Conservation (phyloP, 2,797 vertebrate species). For the Megalops cyprinoides region DNA sequence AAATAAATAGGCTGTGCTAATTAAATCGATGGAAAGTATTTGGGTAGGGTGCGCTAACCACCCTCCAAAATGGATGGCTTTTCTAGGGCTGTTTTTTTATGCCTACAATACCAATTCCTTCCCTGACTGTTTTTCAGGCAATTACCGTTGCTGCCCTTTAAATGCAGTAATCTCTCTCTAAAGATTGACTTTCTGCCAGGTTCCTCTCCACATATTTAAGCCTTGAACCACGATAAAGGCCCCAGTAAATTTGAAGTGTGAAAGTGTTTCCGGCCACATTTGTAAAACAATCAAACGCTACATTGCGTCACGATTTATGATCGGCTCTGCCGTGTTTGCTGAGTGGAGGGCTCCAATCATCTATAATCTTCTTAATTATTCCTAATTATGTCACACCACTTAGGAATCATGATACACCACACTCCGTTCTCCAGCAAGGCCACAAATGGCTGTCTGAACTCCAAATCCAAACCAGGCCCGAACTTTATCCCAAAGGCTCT, state of each 20-base stretch:
- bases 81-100: no score
- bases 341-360: not conserved
- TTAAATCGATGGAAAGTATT: no score
- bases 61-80: no score
- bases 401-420: not conserved
- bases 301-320: not conserved
- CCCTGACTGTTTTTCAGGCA: no score
- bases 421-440: conserved; percentile 3
- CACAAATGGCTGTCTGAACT: conserved; percentile 27
- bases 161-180: not conserved
- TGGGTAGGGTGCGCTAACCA: no score
- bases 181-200: not conserved
- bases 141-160: not conserved
- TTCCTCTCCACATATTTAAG: not conserved
- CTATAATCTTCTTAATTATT: not conserved
- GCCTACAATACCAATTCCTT: no score
- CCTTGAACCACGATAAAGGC: not conserved
- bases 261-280: not conserved
- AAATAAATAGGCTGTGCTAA: no score
- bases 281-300: not conserved
- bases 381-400: conserved; percentile 27
- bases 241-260: not conserved
- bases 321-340: not conserved
- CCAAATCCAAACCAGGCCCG: conserved; percentile 43
- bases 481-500: conserved; percentile 29